Percentiles rank a stretch among this genome's conserved stretches.
Evolutionary conservation across 2,888 invertebrate genomes (phyloP).

Genomic region (Oscheius sp.): DNA sequence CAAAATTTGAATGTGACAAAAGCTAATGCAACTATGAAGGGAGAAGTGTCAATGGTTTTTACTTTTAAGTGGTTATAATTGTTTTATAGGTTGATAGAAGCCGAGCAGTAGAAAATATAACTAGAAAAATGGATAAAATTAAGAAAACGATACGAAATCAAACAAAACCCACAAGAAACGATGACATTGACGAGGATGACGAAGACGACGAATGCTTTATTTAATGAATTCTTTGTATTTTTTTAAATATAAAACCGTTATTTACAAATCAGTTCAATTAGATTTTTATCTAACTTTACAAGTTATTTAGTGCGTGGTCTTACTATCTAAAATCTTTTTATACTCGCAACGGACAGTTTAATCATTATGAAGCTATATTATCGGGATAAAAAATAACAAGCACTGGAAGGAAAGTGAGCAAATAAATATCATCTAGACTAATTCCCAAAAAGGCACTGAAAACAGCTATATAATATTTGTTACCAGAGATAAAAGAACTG

Average conservation of each 20-base stretch:
- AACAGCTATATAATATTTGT: too few species aligned
- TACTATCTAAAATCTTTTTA: too few species aligned
- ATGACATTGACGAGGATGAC: background rate
- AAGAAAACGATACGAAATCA: background rate
- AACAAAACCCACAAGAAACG: background rate
- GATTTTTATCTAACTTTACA: too few species aligned
- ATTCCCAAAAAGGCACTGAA: too few species aligned
- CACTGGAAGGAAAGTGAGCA: too few species aligned
- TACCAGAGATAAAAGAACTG: too few species aligned
- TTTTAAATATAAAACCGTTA: background rate
- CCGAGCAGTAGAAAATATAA: background rate
- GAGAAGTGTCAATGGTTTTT: background rate
- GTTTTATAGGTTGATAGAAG: background rate
- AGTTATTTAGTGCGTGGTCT: too few species aligned
- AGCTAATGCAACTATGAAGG: background rate
- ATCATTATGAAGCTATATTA: too few species aligned
- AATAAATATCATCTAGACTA: too few species aligned
- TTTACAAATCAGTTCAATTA: too few species aligned
- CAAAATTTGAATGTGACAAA: background rate
- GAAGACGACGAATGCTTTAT: background rate
- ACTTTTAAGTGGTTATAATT: background rate
- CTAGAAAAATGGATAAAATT: conserved; percentile 1
- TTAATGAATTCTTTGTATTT: background rate
- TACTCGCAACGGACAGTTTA: too few species aligned
- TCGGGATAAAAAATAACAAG: too few species aligned